Evolutionary conservation across 2,888 invertebrate species (phyloP).

Genomic region (Galeruca laticollis): DNA sequence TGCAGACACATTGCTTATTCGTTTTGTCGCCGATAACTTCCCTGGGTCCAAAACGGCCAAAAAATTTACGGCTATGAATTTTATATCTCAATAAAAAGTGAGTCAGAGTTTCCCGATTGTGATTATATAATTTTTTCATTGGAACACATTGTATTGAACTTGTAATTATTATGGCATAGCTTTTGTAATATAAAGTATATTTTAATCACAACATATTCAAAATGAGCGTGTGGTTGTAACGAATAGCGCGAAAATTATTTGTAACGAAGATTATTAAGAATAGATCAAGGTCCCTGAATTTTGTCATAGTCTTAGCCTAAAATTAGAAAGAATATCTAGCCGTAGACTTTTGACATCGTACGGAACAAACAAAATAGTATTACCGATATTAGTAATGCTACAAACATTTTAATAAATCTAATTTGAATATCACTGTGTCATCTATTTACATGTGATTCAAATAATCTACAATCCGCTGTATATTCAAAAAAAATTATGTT

Average conservation of each 20-base stretch:
- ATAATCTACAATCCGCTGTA: slow-evolving; percentile 1
- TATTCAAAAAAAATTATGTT: background rate
- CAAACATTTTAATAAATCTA: slow-evolving; percentile 18
- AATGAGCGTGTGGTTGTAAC: background rate
- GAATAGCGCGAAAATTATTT: slow-evolving; percentile 13
- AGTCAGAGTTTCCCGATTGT: too few relatives aligned
- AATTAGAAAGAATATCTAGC: slow-evolving; percentile 37
- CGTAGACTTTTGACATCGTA: slow-evolving; percentile 34
- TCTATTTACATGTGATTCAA: slow-evolving; percentile 27
- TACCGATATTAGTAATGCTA: slow-evolving; percentile 30
- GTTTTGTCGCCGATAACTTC: too few relatives aligned
- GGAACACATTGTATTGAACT: too few relatives aligned
- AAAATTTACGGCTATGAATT: too few relatives aligned
- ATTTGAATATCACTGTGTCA: slow-evolving; percentile 41
- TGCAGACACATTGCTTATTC: too few relatives aligned
- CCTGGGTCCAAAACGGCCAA: too few relatives aligned
- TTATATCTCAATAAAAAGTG: too few relatives aligned
- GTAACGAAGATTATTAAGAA: slow-evolving; percentile 30
- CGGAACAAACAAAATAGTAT: slow-evolving; percentile 20
- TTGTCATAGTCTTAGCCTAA: slow-evolving; percentile 38
- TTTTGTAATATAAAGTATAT: background rate
- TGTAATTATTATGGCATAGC: background rate
- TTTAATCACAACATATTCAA: background rate
- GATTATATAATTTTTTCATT: too few relatives aligned
- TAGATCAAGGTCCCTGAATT: slow-evolving; percentile 39